Evolutionary conservation across 2,113 vertebrate genomes (phyloP).

Genomic region (Myrmecobius fasciatus): DNA sequence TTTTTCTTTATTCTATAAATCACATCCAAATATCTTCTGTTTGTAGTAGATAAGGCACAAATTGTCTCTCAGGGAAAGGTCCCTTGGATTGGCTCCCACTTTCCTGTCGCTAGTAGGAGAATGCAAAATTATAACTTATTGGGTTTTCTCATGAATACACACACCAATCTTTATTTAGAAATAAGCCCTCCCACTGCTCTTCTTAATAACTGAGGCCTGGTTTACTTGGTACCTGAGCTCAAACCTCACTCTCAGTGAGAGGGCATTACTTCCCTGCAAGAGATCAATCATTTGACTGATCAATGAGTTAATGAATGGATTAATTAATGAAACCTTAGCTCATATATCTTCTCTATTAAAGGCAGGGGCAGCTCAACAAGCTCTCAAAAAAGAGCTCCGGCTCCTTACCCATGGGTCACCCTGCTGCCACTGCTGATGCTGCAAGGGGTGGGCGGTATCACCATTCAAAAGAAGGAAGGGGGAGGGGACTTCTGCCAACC

Average conservation of each 20-base stretch:
- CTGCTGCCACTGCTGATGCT: neutral
- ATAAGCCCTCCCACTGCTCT: neutral
- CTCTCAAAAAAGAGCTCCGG: neutral
- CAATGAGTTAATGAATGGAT: neutral
- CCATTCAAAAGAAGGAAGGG: neutral
- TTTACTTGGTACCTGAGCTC: neutral
- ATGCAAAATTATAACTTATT: neutral
- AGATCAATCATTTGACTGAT: neutral
- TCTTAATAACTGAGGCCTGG: neutral
- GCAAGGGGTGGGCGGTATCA: neutral
- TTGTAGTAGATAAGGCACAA: slow-evolving; percentile 53
- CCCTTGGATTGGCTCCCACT: slow-evolving; percentile 44
- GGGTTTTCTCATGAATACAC: neutral
- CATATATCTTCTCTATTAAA: neutral
- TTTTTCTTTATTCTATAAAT: slow-evolving; percentile 61
- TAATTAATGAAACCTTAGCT: neutral
- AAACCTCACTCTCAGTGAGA: neutral
- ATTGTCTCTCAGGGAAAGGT: slow-evolving; percentile 39
- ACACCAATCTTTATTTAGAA: neutral
- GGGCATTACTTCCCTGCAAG: neutral
- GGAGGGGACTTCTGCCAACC: neutral
- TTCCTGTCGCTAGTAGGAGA: slow-evolving; percentile 35
- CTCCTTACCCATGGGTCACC: neutral
- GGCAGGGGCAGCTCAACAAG: neutral
- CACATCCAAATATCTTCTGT: slow-evolving; percentile 50